Conservation (phyloP, 2,113 vertebrate genomes). For the Microtus oregoni region DNA sequence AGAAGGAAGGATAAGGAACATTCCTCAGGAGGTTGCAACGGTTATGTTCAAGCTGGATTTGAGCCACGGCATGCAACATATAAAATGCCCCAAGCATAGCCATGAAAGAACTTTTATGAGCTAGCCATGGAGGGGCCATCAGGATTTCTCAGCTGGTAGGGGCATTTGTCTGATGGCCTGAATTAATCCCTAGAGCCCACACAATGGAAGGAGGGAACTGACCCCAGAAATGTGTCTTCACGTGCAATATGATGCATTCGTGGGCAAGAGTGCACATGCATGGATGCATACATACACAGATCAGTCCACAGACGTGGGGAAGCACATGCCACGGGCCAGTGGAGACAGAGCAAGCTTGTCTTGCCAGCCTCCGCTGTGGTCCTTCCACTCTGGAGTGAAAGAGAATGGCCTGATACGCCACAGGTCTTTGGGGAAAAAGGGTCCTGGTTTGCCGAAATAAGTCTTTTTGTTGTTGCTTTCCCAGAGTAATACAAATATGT, state of each 20-base stretch:
- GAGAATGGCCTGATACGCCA: not conserved
- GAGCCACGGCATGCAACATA: not conserved
- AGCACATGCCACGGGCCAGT: not conserved
- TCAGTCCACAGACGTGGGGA: not conserved
- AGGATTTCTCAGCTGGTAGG: not conserved
- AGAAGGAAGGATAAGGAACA: not conserved
- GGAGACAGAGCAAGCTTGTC: not conserved
- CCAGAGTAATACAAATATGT: not conserved
- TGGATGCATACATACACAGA: not conserved
- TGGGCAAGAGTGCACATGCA: not conserved
- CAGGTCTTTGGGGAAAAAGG: not conserved
- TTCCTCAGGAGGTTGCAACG: not conserved
- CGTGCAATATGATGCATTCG: too few species aligned
- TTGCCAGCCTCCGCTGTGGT: not conserved
- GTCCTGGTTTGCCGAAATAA: not conserved
- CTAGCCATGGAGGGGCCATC: not conserved
- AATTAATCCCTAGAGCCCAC: not conserved
- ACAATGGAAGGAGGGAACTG: not conserved
- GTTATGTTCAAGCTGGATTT: not conserved
- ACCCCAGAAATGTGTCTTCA: not conserved
- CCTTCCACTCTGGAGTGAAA: not conserved
- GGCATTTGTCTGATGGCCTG: not conserved
- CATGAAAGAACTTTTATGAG: conserved; percentile 42
- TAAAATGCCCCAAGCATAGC: not conserved
- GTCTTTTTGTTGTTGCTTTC: not conserved